A percentile compares a stretch with the other conserved stretches of the same genome.
These are phyloP conservation scores for Scolopax mira DNA, from an alignment of 2,113 vertebrate genomes.

Conservation along the genomic window DNA sequence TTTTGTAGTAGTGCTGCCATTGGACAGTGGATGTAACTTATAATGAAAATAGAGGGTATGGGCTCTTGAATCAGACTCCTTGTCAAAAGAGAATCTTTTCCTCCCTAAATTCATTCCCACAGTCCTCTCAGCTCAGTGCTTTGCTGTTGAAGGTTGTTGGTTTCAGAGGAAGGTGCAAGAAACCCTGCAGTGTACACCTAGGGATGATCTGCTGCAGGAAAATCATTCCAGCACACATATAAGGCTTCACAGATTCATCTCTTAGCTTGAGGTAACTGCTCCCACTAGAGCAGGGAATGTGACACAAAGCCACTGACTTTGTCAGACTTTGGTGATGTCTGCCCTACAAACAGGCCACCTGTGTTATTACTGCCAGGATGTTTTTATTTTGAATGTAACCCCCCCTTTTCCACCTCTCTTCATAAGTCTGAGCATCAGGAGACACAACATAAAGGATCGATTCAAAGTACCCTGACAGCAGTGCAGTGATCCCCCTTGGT, in stretches of 20 bases:
- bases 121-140: neutral
- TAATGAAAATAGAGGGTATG: neutral
- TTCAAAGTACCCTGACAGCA: neutral
- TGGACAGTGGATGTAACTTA: neutral
- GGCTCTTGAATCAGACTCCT: neutral
- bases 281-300: neutral
- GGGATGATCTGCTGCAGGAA: neutral
- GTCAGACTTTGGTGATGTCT: neutral
- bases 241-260: neutral
- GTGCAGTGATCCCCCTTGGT: neutral
- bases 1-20: neutral
- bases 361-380: neutral
- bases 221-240: neutral
- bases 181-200: neutral
- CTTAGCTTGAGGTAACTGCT: neutral
- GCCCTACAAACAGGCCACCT: neutral
- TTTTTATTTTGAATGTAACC: neutral
- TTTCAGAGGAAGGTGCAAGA: neutral
- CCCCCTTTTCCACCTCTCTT: neutral
- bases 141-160: neutral
- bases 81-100: neutral
- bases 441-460: neutral
- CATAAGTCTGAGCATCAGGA: neutral
- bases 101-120: neutral
- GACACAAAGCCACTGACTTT: neutral